These are phyloP conservation scores for Dendrophyllia cribrosa DNA, from an alignment of 64 coral and sea anemone genomes.

Conservation along the genomic window DNA sequence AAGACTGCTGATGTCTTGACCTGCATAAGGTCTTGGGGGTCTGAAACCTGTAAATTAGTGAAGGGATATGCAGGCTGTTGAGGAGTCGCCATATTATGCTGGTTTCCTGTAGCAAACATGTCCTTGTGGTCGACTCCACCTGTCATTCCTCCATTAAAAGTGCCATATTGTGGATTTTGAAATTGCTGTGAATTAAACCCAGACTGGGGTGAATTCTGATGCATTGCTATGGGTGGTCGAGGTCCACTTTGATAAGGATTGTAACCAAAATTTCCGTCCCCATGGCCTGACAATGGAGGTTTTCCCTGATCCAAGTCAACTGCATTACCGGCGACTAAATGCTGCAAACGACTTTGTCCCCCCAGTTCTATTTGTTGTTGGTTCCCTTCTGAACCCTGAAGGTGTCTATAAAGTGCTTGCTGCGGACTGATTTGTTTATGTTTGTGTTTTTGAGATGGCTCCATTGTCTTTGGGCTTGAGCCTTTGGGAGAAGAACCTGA, in stretches of 20 bases:
- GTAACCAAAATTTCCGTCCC: slow-evolving; percentile 63
- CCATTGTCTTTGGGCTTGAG: slow-evolving; percentile 70
- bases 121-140: slow-evolving; percentile 56
- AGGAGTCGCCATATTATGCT: slow-evolving; percentile 35
- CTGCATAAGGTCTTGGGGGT: slow-evolving; percentile 76
- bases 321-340: slow-evolving; percentile 14
- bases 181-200: slow-evolving; percentile 68
- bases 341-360: slow-evolving; percentile 50
- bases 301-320: slow-evolving; percentile 66
- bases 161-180: slow-evolving; percentile 61
- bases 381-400: slow-evolving; percentile 55
- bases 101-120: slow-evolving; percentile 57
- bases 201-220: slow-evolving; percentile 68
- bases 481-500: slow-evolving; percentile 80
- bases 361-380: slow-evolving; percentile 79
- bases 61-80: slow-evolving; percentile 61
- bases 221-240: slow-evolving; percentile 65
- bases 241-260: slow-evolving; percentile 69
- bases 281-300: slow-evolving; percentile 51
- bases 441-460: slow-evolving; percentile 65
- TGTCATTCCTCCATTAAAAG: slow-evolving; percentile 64
- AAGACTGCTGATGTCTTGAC: slow-evolving; percentile 90
- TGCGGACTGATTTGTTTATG: slow-evolving; percentile 87
- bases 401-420: slow-evolving; percentile 15
- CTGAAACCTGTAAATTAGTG: slow-evolving; percentile 72